Evolutionary conservation across 1,140 invertebrate species (phyloP), one percentile per base, ranked within the genome.

Genomic region (Episyrphus balteatus): DNA sequence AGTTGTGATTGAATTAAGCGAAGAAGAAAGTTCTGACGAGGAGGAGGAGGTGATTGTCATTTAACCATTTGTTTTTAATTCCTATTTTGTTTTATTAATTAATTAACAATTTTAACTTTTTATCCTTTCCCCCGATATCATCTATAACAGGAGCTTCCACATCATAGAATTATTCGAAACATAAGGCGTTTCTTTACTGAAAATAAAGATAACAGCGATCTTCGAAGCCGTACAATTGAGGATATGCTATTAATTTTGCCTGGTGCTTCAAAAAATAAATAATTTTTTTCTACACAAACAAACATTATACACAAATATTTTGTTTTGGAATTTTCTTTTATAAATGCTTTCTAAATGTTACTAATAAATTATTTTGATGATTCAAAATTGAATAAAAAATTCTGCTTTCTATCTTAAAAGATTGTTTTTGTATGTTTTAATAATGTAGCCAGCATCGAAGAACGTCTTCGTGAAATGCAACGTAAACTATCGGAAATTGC

Each of bases 21-120:
- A 66, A 53, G 62, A 66, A 49, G 62, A 66, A 49, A 65, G 62
- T 51, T 65, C 62, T n/a, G 62, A 66, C 49, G 62, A 66, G 40
- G 62, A 66, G 51, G 62, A 66, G 48, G 49, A 65, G 62, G 60
- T 61, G 60, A 38, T 18, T 33, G 12, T 21, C 19, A 42, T 21
- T 42, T 49, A 49, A 49, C 44, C 53, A 48, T 51, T 43, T 47
- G 45, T 47, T 41, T 46, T 18, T 39, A 46, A 21, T 40, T 41
- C 46, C 15, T 37, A 32, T 9, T 21, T 19, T n/a, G n/a, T n/a
- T n/a, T n/a, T n/a, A n/a, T 37, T 50, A 38, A 36, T 37, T 34
- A 19, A 43, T 33, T 46, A 26, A 46, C 49, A 41, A 31, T 42
- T 19, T 13, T 42, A 33, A 37, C 15, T 43, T 32, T 43, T 31